Conservation (phyloP, 2,888 invertebrate species). For the Dysmachus trigonus region DNA sequence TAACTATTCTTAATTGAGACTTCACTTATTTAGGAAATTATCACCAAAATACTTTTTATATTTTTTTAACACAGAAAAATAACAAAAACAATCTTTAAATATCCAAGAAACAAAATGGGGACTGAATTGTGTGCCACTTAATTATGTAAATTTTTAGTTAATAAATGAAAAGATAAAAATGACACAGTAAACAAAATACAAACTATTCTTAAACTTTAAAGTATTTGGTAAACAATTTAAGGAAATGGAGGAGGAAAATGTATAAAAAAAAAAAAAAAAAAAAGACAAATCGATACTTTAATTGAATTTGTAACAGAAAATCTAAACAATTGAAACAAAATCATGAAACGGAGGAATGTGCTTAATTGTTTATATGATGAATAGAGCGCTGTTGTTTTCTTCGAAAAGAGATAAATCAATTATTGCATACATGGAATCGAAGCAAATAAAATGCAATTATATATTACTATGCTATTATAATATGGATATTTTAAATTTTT, state of each 20-base stretch:
- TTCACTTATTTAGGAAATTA: neutral
- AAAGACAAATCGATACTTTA: neutral
- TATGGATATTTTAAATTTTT: too few relatives aligned
- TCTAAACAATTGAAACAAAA: neutral
- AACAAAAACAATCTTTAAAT: constrained; percentile 10
- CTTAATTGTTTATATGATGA: neutral
- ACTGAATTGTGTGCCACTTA: constrained; percentile 41
- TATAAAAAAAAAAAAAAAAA: neutral
- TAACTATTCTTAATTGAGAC: too few relatives aligned
- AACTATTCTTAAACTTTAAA: neutral
- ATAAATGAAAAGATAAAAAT: neutral
- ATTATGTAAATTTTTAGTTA: constrained; percentile 11
- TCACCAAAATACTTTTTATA: neutral
- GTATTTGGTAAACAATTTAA: constrained; percentile 1
- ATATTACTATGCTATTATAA: too few relatives aligned
- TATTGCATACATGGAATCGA: neutral
- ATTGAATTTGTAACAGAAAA: neutral
- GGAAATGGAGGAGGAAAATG: neutral
- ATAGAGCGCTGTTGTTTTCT: neutral
- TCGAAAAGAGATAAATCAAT: too few relatives aligned
- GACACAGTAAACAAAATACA: neutral
- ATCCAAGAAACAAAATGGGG: constrained; percentile 27
- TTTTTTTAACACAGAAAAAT: neutral
- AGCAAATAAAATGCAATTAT: neutral
- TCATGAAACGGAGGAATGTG: neutral